Base-by-base conservation (phyloP, 2,888 invertebrate genomes). In the Lithophane ornitopus region DNA sequence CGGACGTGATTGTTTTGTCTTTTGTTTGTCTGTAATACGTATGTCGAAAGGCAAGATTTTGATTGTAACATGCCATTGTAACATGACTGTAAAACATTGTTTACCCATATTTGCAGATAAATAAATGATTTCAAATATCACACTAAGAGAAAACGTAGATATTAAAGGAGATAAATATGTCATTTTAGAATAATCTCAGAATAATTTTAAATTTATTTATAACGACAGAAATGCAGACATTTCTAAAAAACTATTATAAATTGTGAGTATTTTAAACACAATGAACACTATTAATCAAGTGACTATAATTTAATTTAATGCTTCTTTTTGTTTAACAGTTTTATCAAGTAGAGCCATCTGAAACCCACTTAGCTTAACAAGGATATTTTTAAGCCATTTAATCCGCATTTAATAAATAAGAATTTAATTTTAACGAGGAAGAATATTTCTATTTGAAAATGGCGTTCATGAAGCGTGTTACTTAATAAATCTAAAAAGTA, bases 401-500 rank as follows among this genome's bases (percentile, higher is more conserved):
- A 49, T 52, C 59, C 26, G 26, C 44, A 16, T 39, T 7, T 9
- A 59, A 59, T 49, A 68, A 44, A 14, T 58, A 41, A 65, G 34
- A 56, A 26, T 44, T 56, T 44, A 26, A 34, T 69, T 49, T 46
- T 44, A 61, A 61, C 22, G 26, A 65, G 19, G 46, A 41, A 39
- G 44, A 67, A 54, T 70, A 62, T 66, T 83, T 61, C 0, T n/a
- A 3, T 63, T 22, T 66, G 0, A 56, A 61, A 74, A 44, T 22
- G 19, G n/a, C 26, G n/a, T 44, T 74, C 70, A 56, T 70, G 56
- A 67, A 80, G 54, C 41, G 59, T 49, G 74, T 77, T 69, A 68
- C 34, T 71, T 71, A 77, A 71, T 80, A 84, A 84, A 77, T 62
- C 61, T 71, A 71, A 84, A 84, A 81, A 74, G 77, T 81, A 81